Evolutionary conservation across 2,113 vertebrate genomes (phyloP).

Genomic region (Apteryx mantelli): DNA sequence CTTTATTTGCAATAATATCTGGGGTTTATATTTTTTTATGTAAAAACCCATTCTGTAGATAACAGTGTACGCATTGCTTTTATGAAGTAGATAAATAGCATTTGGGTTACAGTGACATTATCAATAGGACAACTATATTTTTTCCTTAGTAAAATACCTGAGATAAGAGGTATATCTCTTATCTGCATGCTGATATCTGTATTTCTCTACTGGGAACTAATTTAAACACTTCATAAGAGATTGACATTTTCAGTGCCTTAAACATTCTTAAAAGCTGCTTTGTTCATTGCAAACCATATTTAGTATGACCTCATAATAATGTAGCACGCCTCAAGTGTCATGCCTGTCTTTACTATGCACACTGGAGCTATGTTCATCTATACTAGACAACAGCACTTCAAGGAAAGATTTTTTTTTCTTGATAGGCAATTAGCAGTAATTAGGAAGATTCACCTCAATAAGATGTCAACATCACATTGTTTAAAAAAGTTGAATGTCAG

Average conservation of each 20-base stretch:
- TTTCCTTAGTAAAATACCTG: constrained; percentile 42
- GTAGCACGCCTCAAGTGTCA: constrained; percentile 72
- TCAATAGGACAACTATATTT: background rate
- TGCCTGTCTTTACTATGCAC: constrained; percentile 71
- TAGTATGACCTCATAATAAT: constrained; percentile 80
- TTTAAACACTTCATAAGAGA: constrained; percentile 75
- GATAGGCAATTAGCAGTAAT: constrained; percentile 84
- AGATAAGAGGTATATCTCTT: constrained; percentile 35
- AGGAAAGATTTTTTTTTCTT: constrained; percentile 67
- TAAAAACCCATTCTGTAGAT: background rate
- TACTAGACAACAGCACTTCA: constrained; percentile 77
- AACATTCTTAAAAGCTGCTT: constrained; percentile 70
- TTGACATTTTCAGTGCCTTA: constrained; percentile 73
- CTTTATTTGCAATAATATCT: background rate
- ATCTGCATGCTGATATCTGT: constrained; percentile 53
- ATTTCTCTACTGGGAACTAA: constrained; percentile 69
- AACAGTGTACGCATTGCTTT: background rate
- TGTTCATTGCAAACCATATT: constrained; percentile 79
- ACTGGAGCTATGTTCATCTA: constrained; percentile 69
- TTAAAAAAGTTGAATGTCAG: constrained; percentile 81
- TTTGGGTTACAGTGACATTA: background rate
- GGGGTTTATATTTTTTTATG: background rate
- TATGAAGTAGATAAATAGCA: background rate
- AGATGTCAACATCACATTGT: constrained; percentile 79
- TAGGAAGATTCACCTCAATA: constrained; percentile 80